Conservation (phyloP, 2,888 invertebrate species). For the Allacma fusca region DNA sequence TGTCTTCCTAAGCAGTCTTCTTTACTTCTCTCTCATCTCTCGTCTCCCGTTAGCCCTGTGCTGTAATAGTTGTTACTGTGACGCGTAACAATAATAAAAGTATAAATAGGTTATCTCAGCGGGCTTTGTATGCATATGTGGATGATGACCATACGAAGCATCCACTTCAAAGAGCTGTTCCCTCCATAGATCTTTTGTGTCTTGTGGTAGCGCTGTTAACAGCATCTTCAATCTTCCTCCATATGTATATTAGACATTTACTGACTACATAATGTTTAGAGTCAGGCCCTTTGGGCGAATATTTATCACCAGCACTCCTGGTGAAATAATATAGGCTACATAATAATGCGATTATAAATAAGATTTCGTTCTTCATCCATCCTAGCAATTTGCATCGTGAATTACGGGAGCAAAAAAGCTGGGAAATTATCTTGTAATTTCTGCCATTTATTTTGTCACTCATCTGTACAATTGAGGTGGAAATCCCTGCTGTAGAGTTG, state of each 20-base stretch:
- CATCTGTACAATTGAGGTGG: conserved; percentile 14
- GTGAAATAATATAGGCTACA: conserved; percentile 24
- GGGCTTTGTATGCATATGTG: not conserved
- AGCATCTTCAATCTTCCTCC: conserved; percentile 34
- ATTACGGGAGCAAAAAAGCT: conserved; percentile 1
- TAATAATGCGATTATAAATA: conserved; percentile 28
- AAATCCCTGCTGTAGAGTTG: not conserved
- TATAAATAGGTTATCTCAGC: conserved; percentile 42
- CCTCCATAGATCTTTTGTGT: conserved; percentile 24
- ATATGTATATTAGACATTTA: not conserved
- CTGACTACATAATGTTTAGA: conserved; percentile 11
- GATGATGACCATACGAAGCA: conserved; percentile 19
- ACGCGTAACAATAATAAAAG: conserved; percentile 18
- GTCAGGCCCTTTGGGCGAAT: conserved; percentile 16
- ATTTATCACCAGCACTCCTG: conserved; percentile 7
- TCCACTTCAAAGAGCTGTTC: not conserved
- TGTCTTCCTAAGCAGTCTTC: conserved; percentile 30
- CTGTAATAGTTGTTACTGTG: conserved; percentile 6
- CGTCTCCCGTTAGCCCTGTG: conserved; percentile 39
- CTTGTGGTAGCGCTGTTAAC: conserved; percentile 25
- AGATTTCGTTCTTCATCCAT: conserved; percentile 24
- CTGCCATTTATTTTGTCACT: conserved; percentile 27
- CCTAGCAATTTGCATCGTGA: not conserved
- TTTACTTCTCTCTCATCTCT: conserved; percentile 30
- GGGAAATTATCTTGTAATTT: conserved; percentile 30